Base-by-base conservation (phyloP, 2,888 invertebrate genomes). In the Malthinus seriepunctatus region DNA sequence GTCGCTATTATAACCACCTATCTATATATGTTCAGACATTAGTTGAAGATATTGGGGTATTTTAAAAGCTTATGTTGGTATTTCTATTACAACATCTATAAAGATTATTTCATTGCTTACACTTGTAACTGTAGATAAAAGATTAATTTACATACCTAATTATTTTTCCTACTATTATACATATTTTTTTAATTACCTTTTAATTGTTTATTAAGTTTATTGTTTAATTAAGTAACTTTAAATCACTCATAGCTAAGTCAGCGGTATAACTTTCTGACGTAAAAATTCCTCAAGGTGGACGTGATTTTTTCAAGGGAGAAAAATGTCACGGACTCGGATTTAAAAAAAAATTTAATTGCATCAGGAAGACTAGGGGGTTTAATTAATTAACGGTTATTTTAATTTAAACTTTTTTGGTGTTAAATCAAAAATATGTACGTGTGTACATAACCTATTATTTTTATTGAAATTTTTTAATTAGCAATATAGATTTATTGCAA, bases 1-100 rank as follows among this genome's bases (percentile, higher is more conserved):
- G 76, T 77, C 79, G 61, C 61, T 57, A 61, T 61, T 61, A 61
- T 57, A 61, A 56, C 74, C 76, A 76, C 75, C 73, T 75, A 42
- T 42, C 65, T 69, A 67, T 71, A 69, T 71, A 66, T 71, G 71
- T 69, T 70, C 70, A 68, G 71, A 70, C 73, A 73, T 75, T 75
- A 75, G 73, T 74, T 73, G 73, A 74, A 71, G 73, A 73, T 76
- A 75, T 76, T 76, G 72, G 75, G 73, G 71, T 72, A 73, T 76
- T 74, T 74, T 69, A 73, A 71, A 73, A 70, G 73, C 71, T 73
- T 75, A 68, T 69, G 70, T 73, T 73, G 71, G 53, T 58, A 55
- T 57, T 61, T 37, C 44, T 52, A 38, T 56, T 51, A 47, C 46
- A 56, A 50, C 51, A 47, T 15, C 15, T 15, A 42, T 42, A 42